These are phyloP conservation scores for Leptobrachium leishanense DNA, from an alignment of 2,113 vertebrate genomes.

Conservation along the genomic window DNA sequence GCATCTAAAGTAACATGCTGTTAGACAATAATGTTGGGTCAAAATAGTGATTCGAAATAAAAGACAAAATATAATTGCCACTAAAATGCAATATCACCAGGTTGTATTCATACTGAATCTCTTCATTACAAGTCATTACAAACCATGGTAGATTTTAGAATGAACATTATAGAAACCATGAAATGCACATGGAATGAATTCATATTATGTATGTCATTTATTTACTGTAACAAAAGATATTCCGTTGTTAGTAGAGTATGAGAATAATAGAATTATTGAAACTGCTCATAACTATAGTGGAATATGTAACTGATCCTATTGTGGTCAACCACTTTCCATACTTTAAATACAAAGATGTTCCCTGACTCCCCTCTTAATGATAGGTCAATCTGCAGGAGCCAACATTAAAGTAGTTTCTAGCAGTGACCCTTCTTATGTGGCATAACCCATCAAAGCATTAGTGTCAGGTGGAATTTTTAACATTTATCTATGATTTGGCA, in stretches of 20 bases:
- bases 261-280: slow-evolving; percentile 33
- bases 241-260: slow-evolving; percentile 3
- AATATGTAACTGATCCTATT: slow-evolving; percentile 20
- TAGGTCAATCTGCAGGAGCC: background rate
- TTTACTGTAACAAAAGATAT: slow-evolving; percentile 8
- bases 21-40: no score
- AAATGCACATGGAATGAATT: slow-evolving; percentile 5
- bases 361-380: background rate
- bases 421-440: background rate
- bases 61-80: background rate
- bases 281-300: slow-evolving; percentile 10
- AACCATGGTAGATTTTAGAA: background rate
- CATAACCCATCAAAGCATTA: slow-evolving; percentile 3
- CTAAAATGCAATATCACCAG: slow-evolving; percentile 4
- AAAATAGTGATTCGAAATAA: no score
- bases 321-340: slow-evolving; percentile 14
- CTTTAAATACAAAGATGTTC: background rate
- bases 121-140: slow-evolving; percentile 20
- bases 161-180: slow-evolving; percentile 7
- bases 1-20: no score
- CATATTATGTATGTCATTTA: slow-evolving; percentile 36
- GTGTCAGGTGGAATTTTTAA: background rate
- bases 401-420: slow-evolving; percentile 1
- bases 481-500: background rate
- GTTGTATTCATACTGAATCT: slow-evolving; percentile 18